Conservation (phyloP, 2,888 invertebrate genomes). For the Falcaria lacertinaria region DNA sequence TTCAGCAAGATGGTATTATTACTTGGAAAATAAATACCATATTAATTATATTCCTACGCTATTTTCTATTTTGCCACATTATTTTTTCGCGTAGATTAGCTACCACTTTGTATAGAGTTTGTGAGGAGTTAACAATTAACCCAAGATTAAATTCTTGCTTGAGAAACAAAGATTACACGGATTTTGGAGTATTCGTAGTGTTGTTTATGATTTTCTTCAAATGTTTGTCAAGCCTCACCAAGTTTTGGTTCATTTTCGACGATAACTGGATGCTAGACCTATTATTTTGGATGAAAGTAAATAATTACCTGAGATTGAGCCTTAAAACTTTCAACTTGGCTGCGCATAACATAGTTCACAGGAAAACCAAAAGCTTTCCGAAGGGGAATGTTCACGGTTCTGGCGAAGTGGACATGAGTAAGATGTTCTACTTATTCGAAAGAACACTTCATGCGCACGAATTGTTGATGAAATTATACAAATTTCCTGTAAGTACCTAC, state of each 20-base stretch:
- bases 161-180: background rate
- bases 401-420: background rate
- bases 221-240: background rate
- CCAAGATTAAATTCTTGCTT: background rate
- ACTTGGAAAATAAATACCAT: background rate
- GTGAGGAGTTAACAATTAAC: background rate
- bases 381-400: background rate
- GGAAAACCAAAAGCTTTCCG: background rate
- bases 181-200: background rate
- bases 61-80: background rate
- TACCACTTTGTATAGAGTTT: background rate
- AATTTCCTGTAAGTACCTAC: slow-evolving; percentile 11
- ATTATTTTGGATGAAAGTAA: background rate
- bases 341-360: background rate
- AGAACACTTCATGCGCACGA: slow-evolving; percentile 8
- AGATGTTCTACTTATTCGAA: slow-evolving; percentile 5
- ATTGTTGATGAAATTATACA: slow-evolving; percentile 9
- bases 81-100: background rate
- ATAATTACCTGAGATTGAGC: background rate
- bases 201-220: background rate
- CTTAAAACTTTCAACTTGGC: background rate
- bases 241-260: background rate
- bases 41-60: background rate
- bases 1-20: background rate
- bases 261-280: background rate